phyloP scores from a whole-genome alignment of 2,113 vertebrate genomes.

The Orientallactaga bullata region DNA sequence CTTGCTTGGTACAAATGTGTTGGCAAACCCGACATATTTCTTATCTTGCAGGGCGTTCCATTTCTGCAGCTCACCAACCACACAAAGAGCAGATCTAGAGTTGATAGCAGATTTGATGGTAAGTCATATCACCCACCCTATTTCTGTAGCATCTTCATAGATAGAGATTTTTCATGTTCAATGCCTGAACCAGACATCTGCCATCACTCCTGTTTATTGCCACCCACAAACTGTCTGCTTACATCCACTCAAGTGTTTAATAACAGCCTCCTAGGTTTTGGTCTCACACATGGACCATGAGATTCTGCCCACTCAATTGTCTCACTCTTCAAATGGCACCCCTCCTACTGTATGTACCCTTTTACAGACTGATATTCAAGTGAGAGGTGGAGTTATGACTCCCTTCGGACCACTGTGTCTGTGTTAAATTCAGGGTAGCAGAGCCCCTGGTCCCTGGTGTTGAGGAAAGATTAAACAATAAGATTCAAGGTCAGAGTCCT shows the following conservation, averaged over 20 bases:
- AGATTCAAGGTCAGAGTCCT: background rate
- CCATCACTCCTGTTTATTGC: background rate
- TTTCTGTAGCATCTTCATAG: background rate
- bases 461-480: background rate
- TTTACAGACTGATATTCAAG: background rate
- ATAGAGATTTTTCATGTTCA: background rate
- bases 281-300: background rate
- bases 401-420: rapidly evolving
- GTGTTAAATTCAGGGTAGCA: background rate
- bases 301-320: background rate
- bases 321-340: background rate
- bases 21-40: background rate
- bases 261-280: background rate
- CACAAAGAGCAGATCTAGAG: background rate
- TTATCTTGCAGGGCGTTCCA: rapidly evolving
- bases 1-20: rapidly evolving
- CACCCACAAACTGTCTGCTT: background rate
- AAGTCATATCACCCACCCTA: background rate
- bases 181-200: background rate
- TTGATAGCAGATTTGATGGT: background rate
- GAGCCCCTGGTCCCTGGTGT: too few species aligned
- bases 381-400: background rate
- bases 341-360: rapidly evolving
- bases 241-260: background rate
- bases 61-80: background rate